Conservation (phyloP, 1,140 invertebrate species). For the Eurytemora carolleeae region DNA sequence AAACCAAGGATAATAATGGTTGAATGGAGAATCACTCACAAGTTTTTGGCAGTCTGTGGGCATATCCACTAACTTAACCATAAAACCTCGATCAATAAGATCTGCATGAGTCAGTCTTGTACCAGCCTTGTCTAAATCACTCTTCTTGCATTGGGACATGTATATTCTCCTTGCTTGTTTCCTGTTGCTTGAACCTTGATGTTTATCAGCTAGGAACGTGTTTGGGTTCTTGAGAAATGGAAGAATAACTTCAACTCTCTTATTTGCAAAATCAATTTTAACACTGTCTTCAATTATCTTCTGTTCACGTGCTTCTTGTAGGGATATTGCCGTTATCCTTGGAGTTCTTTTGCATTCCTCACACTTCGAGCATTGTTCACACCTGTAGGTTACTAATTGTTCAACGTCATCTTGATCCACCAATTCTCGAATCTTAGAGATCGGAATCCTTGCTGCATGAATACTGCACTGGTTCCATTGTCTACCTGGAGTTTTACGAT, state of each 20-base stretch:
- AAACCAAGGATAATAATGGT: not conserved
- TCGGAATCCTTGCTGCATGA: too few relatives aligned
- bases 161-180: not conserved
- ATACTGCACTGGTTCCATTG: too few relatives aligned
- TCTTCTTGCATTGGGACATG: not conserved
- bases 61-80: not conserved
- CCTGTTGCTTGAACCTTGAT: not conserved
- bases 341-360: not conserved
- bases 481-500: too few relatives aligned
- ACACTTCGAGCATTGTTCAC: too few relatives aligned
- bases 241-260: not conserved
- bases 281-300: not conserved
- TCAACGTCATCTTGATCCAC: not conserved
- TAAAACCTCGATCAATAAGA: not conserved
- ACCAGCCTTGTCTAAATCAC: not conserved
- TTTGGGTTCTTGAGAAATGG: not conserved
- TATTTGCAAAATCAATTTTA: not conserved
- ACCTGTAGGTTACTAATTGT: not conserved
- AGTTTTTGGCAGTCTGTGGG: not conserved
- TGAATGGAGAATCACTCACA: not conserved
- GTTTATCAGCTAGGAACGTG: not conserved
- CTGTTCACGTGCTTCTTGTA: not conserved
- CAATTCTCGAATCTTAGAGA: too few relatives aligned
- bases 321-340: not conserved
- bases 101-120: not conserved